Evolutionary conservation across 2,888 invertebrate genomes (phyloP), one percentile per base, ranked within the genome.

Genomic region (Phrixothrix hirtus): DNA sequence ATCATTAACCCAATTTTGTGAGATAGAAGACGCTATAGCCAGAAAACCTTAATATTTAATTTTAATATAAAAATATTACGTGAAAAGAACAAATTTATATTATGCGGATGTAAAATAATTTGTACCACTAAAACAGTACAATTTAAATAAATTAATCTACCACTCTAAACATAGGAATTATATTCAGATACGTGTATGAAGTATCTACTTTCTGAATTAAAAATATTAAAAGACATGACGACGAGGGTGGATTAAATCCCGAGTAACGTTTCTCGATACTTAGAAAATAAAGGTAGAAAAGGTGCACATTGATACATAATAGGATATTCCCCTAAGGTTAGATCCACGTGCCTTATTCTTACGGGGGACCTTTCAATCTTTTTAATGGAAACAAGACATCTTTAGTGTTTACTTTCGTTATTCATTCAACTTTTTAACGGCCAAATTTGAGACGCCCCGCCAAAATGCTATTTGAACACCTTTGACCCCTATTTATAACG

Each of bases 261-360:
- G 48, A 35, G 67, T 69, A 70, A 70, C 70, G 69, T 68, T 67
- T 64, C 66, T 56, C 63, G 50, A 58, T 53, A 63, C 66, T 21
- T 21, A 21, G 4, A 64, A 66, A 29, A 65, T 61, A 67, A 59
- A 5, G 11, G 15, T 63, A 61, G 65, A 62, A 65, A 69, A 70
- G 68, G 67, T 67, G 68, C 64, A 70, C 70, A 70, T 70, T 71
- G 63, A 65, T 58, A 63, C 68, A 71, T 69, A 70, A 71, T 69
- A 68, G 69, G 71, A 71, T 69, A 68, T 66, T 63, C 60, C 67
- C 57, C 66, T 51, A 59, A 65, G 67, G 67, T 67, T 61, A 46
- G 51, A 67, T 68, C 72, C 74, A 74, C 74, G 74, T 74, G 74
- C 74, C 72, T 68, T 65, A 70, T 70, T 72, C 71, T 69, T 66